Percentiles rank a stretch among this genome's conserved stretches.
These are phyloP conservation scores for Sandelia bainsii DNA, from an alignment of 2,797 vertebrate species.

Conservation along the genomic window DNA sequence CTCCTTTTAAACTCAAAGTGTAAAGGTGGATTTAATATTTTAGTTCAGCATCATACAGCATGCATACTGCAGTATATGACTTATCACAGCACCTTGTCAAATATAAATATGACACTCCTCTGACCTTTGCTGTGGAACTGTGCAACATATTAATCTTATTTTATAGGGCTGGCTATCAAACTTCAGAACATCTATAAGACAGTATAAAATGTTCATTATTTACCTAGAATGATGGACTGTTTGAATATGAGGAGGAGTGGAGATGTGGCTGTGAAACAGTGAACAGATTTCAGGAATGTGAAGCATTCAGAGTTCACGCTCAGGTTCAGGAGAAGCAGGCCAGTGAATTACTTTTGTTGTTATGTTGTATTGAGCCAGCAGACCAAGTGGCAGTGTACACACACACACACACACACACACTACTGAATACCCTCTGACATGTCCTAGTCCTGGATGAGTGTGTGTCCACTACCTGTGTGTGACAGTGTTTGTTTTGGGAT, in stretches of 20 bases:
- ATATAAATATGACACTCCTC: no score
- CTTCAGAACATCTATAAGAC: no score
- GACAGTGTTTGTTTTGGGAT: conserved; percentile 66
- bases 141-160: no score
- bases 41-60: no score
- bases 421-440: not conserved
- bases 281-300: conserved; percentile 9
- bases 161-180: no score
- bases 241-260: not conserved
- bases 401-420: not conserved
- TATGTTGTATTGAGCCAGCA: conserved; percentile 1
- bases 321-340: not conserved
- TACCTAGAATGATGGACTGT: no score
- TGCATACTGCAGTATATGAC: no score
- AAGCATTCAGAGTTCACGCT: conserved; percentile 8
- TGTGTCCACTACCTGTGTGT: conserved; percentile 49
- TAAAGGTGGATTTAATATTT: no score
- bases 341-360: not conserved
- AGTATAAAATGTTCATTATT: no score
- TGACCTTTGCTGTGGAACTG: no score
- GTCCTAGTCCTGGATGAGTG: conserved; percentile 7
- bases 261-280: not conserved
- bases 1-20: no score
- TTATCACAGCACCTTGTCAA: no score
- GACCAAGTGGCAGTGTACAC: not conserved